phyloP scores from a whole-genome alignment of 2,888 invertebrate species.

The Caenorhabditis japonica region DNA sequence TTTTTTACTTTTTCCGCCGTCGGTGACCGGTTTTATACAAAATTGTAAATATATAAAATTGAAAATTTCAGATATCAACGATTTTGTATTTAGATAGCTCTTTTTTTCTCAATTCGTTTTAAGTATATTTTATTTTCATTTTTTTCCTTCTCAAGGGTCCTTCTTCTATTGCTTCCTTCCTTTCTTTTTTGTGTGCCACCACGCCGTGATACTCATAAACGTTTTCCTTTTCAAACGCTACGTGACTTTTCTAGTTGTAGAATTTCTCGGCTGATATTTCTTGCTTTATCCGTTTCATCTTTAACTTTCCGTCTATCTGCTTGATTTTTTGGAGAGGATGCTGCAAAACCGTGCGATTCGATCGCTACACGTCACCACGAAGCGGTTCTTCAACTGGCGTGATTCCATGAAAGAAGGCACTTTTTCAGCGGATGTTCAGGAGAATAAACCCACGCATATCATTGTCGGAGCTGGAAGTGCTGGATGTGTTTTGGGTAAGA shows the following conservation, averaged over 20 bases:
- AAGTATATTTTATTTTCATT: neutral
- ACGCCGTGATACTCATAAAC: conserved; percentile 3
- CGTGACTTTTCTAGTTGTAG: neutral
- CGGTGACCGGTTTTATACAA: conserved; percentile 49
- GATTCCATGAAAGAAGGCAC: conserved; percentile 45
- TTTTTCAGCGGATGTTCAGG: conserved; percentile 42
- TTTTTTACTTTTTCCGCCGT: neutral
- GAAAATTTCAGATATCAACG: neutral
- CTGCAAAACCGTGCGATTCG: conserved; percentile 27
- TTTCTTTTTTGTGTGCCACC: conserved; percentile 10
- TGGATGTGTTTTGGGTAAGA: conserved; percentile 79
- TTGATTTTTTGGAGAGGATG: conserved; percentile 12
- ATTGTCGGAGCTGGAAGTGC: conserved; percentile 80
- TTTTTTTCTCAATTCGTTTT: neutral
- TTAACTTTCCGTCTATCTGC: neutral
- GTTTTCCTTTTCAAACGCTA: neutral
- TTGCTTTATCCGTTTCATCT: neutral
- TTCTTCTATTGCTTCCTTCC: conserved; percentile 1
- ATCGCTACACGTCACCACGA: conserved; percentile 9
- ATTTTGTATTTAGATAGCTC: neutral
- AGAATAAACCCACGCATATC: conserved; percentile 75
- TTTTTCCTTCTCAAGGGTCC: conserved; percentile 32
- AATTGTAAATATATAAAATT: conserved; percentile 19
- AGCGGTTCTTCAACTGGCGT: conserved; percentile 39
- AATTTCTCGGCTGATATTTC: conserved; percentile 10